phyloP scores from a whole-genome alignment of 2,888 invertebrate genomes.

The Raillietiella orientalis region DNA sequence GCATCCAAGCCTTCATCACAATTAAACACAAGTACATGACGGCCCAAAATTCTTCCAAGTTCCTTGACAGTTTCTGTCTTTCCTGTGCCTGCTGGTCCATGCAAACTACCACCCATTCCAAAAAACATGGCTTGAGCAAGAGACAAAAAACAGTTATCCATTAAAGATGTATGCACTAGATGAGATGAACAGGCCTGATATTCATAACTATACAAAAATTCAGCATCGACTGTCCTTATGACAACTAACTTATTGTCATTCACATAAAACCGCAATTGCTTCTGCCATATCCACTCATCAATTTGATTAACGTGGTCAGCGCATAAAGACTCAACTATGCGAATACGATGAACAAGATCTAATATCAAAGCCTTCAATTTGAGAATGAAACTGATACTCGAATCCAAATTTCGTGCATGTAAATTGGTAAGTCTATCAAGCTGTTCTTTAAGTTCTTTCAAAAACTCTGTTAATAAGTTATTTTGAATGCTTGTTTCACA shows the following conservation, averaged over 20 bases:
- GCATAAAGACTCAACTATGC: conserved; percentile 42
- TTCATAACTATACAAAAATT: conserved; percentile 86
- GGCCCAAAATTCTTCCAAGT: conserved; percentile 53
- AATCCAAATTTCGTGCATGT: conserved; percentile 5
- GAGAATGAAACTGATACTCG: conserved; percentile 27
- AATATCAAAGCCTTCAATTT: conserved; percentile 74
- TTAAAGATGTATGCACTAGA: conserved; percentile 75
- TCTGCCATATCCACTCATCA: conserved; percentile 75
- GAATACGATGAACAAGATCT: conserved; percentile 69
- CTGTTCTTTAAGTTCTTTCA: conserved; percentile 10
- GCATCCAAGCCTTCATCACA: conserved; percentile 97
- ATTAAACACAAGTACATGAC: conserved; percentile 80
- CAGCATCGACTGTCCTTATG: conserved; percentile 66
- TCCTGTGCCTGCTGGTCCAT: conserved; percentile 94
- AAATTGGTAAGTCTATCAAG: not conserved
- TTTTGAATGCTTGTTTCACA: conserved; percentile 37
- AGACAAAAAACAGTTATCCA: conserved; percentile 89
- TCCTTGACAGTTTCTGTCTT: conserved; percentile 98
- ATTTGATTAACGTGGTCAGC: conserved; percentile 23
- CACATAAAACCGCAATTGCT: conserved; percentile 55
- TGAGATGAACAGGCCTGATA: conserved; percentile 88
- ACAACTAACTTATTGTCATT: conserved; percentile 24
- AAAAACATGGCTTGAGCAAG: conserved; percentile 46
- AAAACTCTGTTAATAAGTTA: conserved; percentile 6
- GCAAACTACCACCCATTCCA: conserved; percentile 90